Base-by-base conservation (phyloP, 2,888 invertebrate genomes). In the Mongoloraphidia duomilia region DNA sequence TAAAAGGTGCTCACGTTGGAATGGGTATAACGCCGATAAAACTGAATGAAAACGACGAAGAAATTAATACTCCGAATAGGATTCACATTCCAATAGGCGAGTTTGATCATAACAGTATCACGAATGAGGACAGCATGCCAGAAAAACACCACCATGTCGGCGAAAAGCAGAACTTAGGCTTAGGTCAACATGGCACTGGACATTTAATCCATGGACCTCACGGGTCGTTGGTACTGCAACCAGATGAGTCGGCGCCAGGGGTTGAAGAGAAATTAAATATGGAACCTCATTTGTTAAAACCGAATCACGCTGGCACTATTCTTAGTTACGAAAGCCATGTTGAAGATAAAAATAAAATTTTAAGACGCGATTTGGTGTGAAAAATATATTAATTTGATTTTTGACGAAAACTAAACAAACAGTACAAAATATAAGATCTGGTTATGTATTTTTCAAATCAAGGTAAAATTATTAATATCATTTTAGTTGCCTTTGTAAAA, bases 301-400 rank as follows among this genome's bases (percentile, higher is more conserved):
- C 77, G 2, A 78, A 77, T 40, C 70, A 76, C 41, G 75, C 74
- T 49, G 78, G 78, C 1, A 70, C 74, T 40, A 72, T 77, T 44
- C 70, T 79, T 51, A 71, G 74, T 55, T 78, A 78, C 56, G 66
- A 62, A 49, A 63, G 62, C 54, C 63, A 63, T 51, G 55, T 56
- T 9, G 53, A 53, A 39, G 48, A 53, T 17, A 49, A 49, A 39
- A 43, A 49, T 49, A 45, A 45, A 38, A 26, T 26, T 40, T 40
- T 14, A 14, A 12, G 40, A 13, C 26, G 26, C 26, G 26, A 26
- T 26, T 26, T 26, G 26, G 26, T 26, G 26, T 26, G 26, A 26
- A 26, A 26, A 26, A 26, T 26, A 6, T 26, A 26, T 6, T n/a
- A n/a, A n/a, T 26, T 26, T 26, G 26, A 26, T 26, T 26, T 26